Base-by-base conservation (phyloP, 92 coral and sea anemone species). In the Zoanthus sociatus region DNA sequence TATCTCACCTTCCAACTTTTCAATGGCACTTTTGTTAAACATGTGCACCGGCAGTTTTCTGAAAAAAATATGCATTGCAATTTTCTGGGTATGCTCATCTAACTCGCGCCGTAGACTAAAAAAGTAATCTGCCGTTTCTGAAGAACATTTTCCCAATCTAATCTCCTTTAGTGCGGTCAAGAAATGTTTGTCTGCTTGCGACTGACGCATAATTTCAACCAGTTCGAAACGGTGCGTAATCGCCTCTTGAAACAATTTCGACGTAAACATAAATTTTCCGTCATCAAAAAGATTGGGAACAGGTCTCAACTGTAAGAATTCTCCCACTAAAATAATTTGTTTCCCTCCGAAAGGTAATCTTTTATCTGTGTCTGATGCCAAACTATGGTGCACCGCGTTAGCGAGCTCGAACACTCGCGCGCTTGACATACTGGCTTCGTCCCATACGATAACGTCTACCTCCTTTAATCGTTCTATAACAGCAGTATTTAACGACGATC, bases 271-370 rank as follows among this genome's bases (percentile, higher is more conserved):
- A 61, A 90, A 86, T 21, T 63, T 47, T 31, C 90, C 91, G 14
- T 69, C 83, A 73, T 83, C 91, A 56, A 87, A 91, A 14, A 87
- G 54, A 71, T 51, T 91, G 6, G 93, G 93, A 32, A 78, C 83
- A 8, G 94, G 91, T 33, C 81, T 75, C 44, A 87, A 66, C 77
- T 91, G 93, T 48, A 87, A 66, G 73, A 87, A 87, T 60, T 91
- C 93, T 6, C 91, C 93, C 37, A 91, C 91, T 5, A 87, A 48
- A 69, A 91, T 78, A 15, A 91, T 42, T 68, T 91, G 93, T 73
- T 87, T 91, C 17, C 90, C 93, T 1, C 86, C 87, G 48, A 87
- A 91, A 33, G 91, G 88, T 50, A 64, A 51, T 37, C 20, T 15
- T 14, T 66, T 78, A 5, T 53, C 17, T 6, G 20, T 13, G 15